Evolutionary conservation across 2,797 vertebrate genomes (phyloP), one percentile per base, ranked within the genome.

Genomic region (Syngnathus acus): DNA sequence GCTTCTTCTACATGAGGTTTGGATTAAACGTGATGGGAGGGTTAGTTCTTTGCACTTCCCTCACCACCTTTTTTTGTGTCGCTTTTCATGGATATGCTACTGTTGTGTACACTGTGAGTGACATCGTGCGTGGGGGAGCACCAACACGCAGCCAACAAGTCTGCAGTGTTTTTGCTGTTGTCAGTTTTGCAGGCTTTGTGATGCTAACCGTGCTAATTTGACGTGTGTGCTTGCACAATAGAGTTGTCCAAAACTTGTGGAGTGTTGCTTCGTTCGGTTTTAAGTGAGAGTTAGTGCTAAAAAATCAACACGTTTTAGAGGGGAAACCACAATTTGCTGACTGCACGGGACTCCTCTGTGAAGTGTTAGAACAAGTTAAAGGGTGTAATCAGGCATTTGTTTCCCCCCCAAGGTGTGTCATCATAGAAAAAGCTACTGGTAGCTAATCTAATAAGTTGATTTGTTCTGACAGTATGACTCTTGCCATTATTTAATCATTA

Each of bases 101-200:
- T 72, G 69, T 77, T 65, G 23, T 55, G 77, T 72, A 71, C 67
- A 59, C 16, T 17, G 73, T 64, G 76, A 68, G 78, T 82, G 81
- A 84, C 84, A 85, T 78, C 78, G 84, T 2, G 47, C n/a, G 14
- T 23, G 9, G 53, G 21, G 21, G 10, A 23, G 1, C 47, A 50
- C 47, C 50, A 10, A n/a, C 57, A 39, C 17, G 62, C 69, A 80
- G 70, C 80, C 79, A 80, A 82, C 82, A 83, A 84, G 85, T 86
- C 75, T 78, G 71, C 75, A 75, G 64, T 71, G 71, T 68, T 26
- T 45, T 14, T 13, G 14, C 3, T 38, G 4, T 23, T 23, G 21
- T 57, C 54, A 14, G 23, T 16, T 57, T 32, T 55, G 54, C 26
- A 55, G 23, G 5, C 40, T 42, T 45, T 62, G 60, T 62, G 60